Conservation (phyloP, 1,140 invertebrate species). For the Drosophila equinoxialis region DNA sequence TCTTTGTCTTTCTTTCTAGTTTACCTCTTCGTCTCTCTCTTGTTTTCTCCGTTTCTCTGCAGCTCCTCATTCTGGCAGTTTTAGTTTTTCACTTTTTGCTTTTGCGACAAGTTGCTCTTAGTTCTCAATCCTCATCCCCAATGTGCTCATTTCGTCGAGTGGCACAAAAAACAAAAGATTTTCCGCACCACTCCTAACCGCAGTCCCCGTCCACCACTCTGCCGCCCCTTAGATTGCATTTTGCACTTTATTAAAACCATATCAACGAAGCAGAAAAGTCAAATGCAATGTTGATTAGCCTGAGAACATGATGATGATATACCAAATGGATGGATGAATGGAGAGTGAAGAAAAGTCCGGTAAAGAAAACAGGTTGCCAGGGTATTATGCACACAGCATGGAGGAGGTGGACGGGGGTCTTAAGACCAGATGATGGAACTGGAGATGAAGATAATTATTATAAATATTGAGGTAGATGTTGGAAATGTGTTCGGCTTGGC, state of each 20-base stretch:
- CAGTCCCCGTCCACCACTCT: not conserved
- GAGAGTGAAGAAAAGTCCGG: not conserved
- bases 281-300: slow-evolving; percentile 73
- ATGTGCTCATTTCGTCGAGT: slow-evolving; percentile 75
- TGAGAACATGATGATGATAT: slow-evolving; percentile 8
- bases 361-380: slow-evolving; percentile 4
- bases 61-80: no score
- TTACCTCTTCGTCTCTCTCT: not conserved
- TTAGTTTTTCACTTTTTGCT: not conserved
- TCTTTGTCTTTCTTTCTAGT: slow-evolving; percentile 4
- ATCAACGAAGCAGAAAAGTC: slow-evolving; percentile 77
- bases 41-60: not conserved
- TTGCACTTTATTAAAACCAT: slow-evolving; percentile 79
- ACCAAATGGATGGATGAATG: not conserved
- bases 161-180: slow-evolving; percentile 72
- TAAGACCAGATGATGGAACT: not conserved
- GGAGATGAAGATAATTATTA: not conserved
- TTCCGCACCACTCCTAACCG: slow-evolving; percentile 11
- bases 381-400: not conserved
- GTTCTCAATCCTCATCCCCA: slow-evolving; percentile 21
- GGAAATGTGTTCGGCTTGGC: slow-evolving; percentile 22
- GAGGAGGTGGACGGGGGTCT: not conserved
- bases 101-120: slow-evolving; percentile 5
- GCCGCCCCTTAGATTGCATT: slow-evolving; percentile 41
- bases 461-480: slow-evolving; percentile 1